phyloP scores from a whole-genome alignment of 2,888 invertebrate species.

The Leptinotarsa rubiginosa region DNA sequence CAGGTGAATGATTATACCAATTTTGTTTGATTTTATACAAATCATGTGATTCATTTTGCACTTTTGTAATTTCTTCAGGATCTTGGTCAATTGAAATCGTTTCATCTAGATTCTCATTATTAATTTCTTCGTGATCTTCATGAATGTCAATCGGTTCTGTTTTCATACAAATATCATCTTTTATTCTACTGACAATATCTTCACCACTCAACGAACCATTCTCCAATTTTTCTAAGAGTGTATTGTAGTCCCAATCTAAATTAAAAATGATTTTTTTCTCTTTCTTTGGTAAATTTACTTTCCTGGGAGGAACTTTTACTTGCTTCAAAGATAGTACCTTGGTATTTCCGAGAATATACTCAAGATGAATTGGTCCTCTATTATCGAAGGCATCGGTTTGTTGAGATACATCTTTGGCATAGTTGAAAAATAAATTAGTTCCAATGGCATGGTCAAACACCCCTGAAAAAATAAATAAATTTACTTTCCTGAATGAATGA shows the following conservation, averaged over 20 bases:
- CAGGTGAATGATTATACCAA: neutral
- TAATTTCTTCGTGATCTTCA: conserved; percentile 26
- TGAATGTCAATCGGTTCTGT: neutral
- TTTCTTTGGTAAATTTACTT: conserved; percentile 48
- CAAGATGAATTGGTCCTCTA: conserved; percentile 71
- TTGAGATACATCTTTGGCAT: conserved; percentile 67
- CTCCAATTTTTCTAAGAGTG: conserved; percentile 58
- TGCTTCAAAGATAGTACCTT: conserved; percentile 77
- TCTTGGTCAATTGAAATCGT: neutral
- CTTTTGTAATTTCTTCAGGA: conserved; percentile 6
- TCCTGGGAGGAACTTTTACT: conserved; percentile 70
- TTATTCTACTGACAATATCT: conserved; percentile 45
- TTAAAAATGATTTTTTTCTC: conserved; percentile 54
- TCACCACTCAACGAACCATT: conserved; percentile 57
- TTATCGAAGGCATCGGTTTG: conserved; percentile 51
- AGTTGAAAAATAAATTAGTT: conserved; percentile 80
- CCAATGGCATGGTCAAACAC: conserved; percentile 77
- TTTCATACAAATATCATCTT: neutral
- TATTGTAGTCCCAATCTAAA: conserved; percentile 57
- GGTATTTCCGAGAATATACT: conserved; percentile 74
- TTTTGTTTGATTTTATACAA: conserved; percentile 7
- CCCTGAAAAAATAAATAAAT: conserved; percentile 70
- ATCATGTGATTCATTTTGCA: neutral
- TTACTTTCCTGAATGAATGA: neutral
- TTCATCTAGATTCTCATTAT: conserved; percentile 1